Conservation (phyloP, 1,140 invertebrate species). For the Brachionus calyciflorus region DNA sequence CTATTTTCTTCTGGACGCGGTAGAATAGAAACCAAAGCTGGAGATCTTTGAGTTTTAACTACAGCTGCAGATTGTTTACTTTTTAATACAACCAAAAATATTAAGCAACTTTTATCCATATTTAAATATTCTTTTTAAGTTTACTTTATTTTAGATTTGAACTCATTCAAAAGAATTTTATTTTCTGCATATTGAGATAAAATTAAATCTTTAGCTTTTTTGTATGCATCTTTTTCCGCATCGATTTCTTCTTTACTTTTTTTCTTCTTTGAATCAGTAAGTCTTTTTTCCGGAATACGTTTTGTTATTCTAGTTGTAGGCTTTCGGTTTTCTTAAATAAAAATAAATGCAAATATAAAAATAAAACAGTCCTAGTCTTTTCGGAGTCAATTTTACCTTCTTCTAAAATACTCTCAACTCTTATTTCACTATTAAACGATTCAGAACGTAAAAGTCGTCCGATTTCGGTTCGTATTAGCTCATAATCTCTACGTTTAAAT, state of each 20-base stretch:
- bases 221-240: too few relatives aligned
- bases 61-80: constrained; percentile 14
- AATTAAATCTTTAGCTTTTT: constrained; percentile 42
- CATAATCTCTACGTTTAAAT: constrained; percentile 56
- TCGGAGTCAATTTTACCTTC: constrained; percentile 37
- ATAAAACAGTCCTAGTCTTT: neutral
- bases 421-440: constrained; percentile 58
- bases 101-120: too few relatives aligned
- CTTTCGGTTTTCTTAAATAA: constrained; percentile 9
- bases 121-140: neutral
- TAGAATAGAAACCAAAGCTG: constrained; percentile 57
- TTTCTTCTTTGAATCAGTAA: too few relatives aligned
- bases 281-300: too few relatives aligned
- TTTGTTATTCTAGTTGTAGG: neutral
- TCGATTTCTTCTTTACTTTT: too few relatives aligned
- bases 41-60: constrained; percentile 56
- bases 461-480: constrained; percentile 56
- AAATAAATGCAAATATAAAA: neutral
- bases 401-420: constrained; percentile 56
- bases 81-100: too few relatives aligned
- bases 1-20: constrained; percentile 59
- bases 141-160: constrained; percentile 38
- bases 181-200: constrained; percentile 10
- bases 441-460: constrained; percentile 57
- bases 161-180: constrained; percentile 23